Evolutionary conservation across 2,113 vertebrate species (phyloP).

Genomic region (Pteronura brasiliensis): DNA sequence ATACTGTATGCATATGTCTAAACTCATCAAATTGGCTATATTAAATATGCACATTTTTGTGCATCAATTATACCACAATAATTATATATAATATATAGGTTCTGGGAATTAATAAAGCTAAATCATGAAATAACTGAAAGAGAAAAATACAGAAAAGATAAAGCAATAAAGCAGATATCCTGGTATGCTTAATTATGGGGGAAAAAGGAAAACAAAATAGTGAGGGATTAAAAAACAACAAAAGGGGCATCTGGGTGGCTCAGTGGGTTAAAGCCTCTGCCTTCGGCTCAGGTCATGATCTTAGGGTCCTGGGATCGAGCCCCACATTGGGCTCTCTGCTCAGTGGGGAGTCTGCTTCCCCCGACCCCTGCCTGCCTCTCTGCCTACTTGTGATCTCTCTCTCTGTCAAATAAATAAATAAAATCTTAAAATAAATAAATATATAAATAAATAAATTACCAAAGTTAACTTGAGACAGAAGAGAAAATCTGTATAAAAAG

Average conservation of each 20-base stretch:
- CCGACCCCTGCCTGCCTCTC: too few relatives aligned
- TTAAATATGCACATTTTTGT: not conserved
- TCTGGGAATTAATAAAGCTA: not conserved
- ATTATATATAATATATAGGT: not conserved
- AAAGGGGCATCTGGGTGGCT: too few relatives aligned
- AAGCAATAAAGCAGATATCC: not conserved
- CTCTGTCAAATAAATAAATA: too few relatives aligned
- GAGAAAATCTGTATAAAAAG: not conserved
- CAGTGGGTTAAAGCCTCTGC: too few relatives aligned
- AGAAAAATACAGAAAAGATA: not conserved
- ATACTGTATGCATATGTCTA: not conserved
- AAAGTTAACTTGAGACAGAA: not conserved
- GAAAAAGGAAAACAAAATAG: not conserved
- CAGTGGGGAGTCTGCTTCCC: too few relatives aligned
- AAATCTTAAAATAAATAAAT: too few relatives aligned
- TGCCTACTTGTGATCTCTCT: too few relatives aligned
- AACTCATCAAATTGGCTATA: not conserved
- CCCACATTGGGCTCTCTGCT: too few relatives aligned
- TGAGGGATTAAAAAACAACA: not conserved
- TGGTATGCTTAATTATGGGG: not conserved
- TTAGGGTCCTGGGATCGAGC: too few relatives aligned
- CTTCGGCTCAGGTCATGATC: too few relatives aligned
- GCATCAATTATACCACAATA: not conserved
- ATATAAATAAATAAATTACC: not conserved
- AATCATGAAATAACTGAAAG: not conserved